These are phyloP conservation scores for Scaptodrosophila latifasciaeformis DNA, from an alignment of 2,888 invertebrate genomes.

Conservation along the genomic window DNA sequence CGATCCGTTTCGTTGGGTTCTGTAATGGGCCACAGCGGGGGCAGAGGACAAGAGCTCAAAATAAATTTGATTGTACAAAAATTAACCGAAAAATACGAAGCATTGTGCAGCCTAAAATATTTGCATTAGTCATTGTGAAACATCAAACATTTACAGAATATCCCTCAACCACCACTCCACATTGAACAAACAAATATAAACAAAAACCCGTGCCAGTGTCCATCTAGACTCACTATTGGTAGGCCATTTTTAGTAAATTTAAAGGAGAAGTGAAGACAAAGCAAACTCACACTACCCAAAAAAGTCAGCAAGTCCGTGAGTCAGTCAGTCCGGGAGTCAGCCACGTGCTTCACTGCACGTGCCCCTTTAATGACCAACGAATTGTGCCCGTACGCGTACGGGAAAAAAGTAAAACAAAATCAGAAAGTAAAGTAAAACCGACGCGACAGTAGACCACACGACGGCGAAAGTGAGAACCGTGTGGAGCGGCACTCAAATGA, in stretches of 20 bases:
- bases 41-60: constrained; percentile 28
- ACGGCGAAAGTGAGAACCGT: too few species aligned
- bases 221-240: too few species aligned
- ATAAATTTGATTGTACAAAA: constrained; percentile 65
- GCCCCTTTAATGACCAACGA: constrained; percentile 74
- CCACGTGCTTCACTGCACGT: constrained; percentile 73
- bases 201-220: too few species aligned
- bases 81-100: constrained; percentile 63
- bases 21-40: constrained; percentile 29
- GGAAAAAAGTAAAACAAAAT: constrained; percentile 34
- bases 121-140: constrained; percentile 48
- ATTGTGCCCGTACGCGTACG: too few species aligned
- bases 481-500: too few species aligned
- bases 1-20: background rate
- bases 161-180: background rate
- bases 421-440: constrained; percentile 44
- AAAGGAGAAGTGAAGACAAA: constrained; percentile 55
- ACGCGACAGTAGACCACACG: background rate
- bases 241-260: constrained; percentile 43
- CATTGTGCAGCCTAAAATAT: constrained; percentile 64
- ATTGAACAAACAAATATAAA: constrained; percentile 31
- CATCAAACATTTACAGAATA: too few species aligned
- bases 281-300: too few species aligned
- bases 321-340: too few species aligned
- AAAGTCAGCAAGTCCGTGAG: too few species aligned